Conservation (phyloP, 2,797 vertebrate species). For the Anas bernieri region DNA sequence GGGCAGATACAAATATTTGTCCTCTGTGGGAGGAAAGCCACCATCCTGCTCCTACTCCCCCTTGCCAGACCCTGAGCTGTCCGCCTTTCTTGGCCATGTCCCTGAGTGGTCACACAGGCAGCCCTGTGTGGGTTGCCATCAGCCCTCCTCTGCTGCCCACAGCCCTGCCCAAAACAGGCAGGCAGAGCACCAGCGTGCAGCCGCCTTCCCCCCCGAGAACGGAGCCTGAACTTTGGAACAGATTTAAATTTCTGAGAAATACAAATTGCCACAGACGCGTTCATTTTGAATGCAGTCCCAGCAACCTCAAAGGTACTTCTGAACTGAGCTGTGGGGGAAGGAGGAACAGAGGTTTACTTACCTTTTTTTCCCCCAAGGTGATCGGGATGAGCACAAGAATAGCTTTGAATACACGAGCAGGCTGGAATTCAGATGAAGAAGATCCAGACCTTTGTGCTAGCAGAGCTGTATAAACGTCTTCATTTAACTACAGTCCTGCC, state of each 20-base stretch:
- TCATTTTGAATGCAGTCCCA: neutral
- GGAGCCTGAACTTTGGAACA: neutral
- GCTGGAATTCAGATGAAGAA: neutral
- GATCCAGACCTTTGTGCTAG: neutral
- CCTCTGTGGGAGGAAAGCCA: no score
- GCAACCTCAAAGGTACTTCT: neutral
- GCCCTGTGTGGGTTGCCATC: neutral
- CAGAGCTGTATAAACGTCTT: neutral
- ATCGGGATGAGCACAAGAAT: neutral
- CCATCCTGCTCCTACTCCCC: rapidly evolving
- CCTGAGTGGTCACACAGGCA: rapidly evolving
- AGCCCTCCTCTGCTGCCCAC: neutral
- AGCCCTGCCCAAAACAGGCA: neutral
- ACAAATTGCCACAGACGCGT: neutral
- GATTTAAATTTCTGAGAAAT: neutral
- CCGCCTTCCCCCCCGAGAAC: rapidly evolving
- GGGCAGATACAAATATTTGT: neutral
- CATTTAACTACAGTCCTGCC: neutral
- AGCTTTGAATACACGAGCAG: no score
- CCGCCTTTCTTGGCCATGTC: neutral
- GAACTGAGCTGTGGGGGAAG: neutral
- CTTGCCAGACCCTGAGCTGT: neutral
- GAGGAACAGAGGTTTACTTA: neutral
- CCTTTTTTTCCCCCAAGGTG: neutral
- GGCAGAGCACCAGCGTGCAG: neutral